Evolutionary conservation across 2,888 invertebrate genomes (phyloP).

Genomic region (Lasioglossum malachurum): DNA sequence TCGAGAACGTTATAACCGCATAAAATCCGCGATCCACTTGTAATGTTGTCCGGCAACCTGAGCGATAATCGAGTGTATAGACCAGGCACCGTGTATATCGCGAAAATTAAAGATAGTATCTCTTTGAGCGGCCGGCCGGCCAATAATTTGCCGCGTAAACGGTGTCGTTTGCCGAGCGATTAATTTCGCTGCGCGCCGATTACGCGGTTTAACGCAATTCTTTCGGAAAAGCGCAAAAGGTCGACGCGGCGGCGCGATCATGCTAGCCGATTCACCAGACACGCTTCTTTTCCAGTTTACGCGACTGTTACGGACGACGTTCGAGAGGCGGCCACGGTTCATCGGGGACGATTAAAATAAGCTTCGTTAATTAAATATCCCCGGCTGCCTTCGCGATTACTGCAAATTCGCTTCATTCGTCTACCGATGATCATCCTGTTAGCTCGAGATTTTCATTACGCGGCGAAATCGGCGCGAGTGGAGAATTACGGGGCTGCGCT

Average conservation of each 20-base stretch:
- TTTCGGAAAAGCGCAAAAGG: constrained; percentile 55
- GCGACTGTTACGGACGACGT: constrained; percentile 70
- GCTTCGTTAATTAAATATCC: constrained; percentile 76
- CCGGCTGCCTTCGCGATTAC: constrained; percentile 45
- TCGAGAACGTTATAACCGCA: neutral
- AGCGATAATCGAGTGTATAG: neutral
- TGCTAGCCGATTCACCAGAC: neutral
- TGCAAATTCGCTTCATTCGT: constrained; percentile 60
- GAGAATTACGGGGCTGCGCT: constrained; percentile 33
- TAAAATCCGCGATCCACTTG: neutral
- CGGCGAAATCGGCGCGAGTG: constrained; percentile 20
- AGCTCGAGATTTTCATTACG: constrained; percentile 50
- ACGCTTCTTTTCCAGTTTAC: constrained; percentile 44
- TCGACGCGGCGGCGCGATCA: neutral
- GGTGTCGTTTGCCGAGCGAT: neutral
- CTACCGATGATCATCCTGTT: constrained; percentile 51
- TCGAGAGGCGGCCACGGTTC: constrained; percentile 66
- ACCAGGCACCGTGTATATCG: neutral
- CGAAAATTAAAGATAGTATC: constrained; percentile 30
- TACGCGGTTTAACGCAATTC: constrained; percentile 29
- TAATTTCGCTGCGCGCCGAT: constrained; percentile 13
- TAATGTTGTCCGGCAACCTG: neutral
- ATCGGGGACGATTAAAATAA: constrained; percentile 79
- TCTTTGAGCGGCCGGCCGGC: neutral
- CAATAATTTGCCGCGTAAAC: constrained; percentile 1